phyloP scores from a whole-genome alignment of 2,113 vertebrate species.

The Melanocharis versteri region DNA sequence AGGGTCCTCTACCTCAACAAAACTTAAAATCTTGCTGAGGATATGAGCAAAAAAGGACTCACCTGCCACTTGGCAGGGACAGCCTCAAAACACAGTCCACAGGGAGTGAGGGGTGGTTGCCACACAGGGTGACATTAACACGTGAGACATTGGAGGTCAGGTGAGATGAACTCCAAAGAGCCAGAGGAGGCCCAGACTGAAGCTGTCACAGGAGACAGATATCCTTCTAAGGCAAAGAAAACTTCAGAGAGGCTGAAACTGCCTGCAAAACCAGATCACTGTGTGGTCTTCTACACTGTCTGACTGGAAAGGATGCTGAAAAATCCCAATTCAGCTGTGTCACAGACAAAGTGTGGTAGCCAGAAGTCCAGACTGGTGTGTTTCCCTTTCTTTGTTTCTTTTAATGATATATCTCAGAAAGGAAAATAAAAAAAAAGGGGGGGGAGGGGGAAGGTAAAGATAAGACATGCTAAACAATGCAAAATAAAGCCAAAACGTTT shows the following conservation, averaged over 20 bases:
- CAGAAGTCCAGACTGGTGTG: not conserved
- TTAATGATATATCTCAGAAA: not conserved
- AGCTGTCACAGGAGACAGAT: rapidly evolving
- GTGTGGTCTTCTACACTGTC: not conserved
- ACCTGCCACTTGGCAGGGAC: not conserved
- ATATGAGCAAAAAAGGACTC: not conserved
- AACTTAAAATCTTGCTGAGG: not conserved
- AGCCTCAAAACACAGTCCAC: not conserved
- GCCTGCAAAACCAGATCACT: not conserved
- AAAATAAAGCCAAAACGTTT: not conserved
- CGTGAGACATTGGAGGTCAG: rapidly evolving
- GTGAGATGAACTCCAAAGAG: not conserved
- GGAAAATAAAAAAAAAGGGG: no score
- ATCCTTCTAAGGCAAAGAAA: not conserved
- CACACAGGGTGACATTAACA: not conserved
- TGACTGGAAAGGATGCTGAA: not conserved
- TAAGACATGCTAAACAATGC: not conserved
- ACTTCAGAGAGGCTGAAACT: not conserved
- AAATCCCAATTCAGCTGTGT: not conserved
- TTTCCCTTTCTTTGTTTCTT: not conserved
- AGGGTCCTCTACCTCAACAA: not conserved
- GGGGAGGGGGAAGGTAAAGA: not conserved
- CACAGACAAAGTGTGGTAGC: not conserved
- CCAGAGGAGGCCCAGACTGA: not conserved
- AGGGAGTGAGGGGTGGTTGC: not conserved